Conservation (phyloP, 2,888 invertebrate genomes). For the Microplitis deprimator region DNA sequence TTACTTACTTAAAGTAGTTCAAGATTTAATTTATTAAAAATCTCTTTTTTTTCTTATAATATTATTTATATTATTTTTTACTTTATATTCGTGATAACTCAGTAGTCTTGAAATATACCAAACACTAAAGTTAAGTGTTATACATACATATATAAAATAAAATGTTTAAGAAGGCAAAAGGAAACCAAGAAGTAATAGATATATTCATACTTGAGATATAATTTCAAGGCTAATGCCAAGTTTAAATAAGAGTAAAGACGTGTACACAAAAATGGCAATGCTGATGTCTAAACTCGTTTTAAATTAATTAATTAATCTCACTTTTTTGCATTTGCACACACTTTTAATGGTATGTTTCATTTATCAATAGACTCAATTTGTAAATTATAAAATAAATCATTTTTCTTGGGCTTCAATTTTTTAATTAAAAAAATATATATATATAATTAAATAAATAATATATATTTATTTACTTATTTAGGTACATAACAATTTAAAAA, state of each 20-base stretch:
- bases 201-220: slow-evolving; percentile 13
- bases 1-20: background rate
- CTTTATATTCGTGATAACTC: background rate
- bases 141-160: slow-evolving; percentile 42
- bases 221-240: slow-evolving; percentile 50
- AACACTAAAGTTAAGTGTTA: slow-evolving; percentile 1
- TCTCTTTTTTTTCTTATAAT: background rate
- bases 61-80: background rate
- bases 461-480: background rate
- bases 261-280: slow-evolving; percentile 19
- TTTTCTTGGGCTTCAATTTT: background rate
- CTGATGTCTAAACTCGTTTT: slow-evolving; percentile 21
- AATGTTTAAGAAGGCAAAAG: slow-evolving; percentile 22
- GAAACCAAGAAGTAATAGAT: background rate
- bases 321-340: background rate
- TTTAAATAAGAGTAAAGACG: slow-evolving; percentile 37
- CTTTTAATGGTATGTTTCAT: background rate
- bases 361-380: background rate
- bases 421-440: background rate
- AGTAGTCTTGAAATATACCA: slow-evolving; percentile 6
- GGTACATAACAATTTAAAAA: background rate
- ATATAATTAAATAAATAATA: background rate
- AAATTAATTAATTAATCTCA: background rate
- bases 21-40: background rate
- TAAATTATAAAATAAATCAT: background rate